A percentile compares a stretch with the other conserved stretches of the same genome.
Conservation (phyloP, 2,797 vertebrate genomes). For the Rhinatrema bivittatum region DNA sequence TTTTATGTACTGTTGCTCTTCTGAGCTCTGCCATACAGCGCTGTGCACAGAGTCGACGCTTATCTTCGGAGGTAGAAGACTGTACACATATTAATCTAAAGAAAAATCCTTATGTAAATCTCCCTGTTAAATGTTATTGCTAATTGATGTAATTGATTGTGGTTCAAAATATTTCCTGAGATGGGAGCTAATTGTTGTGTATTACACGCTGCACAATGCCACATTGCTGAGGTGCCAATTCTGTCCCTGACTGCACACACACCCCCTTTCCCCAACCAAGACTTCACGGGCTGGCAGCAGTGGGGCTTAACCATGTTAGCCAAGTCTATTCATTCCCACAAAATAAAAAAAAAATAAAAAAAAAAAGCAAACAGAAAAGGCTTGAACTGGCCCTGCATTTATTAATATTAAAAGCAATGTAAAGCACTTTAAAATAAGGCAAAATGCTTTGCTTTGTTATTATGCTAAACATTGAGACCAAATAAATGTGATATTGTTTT, state of each 20-base stretch:
- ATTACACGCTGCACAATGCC: too few relatives aligned
- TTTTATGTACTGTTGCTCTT: not conserved
- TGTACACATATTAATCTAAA: not conserved
- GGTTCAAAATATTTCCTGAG: slow-evolving; percentile 11
- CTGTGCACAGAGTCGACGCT: slow-evolving; percentile 8
- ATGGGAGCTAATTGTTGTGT: slow-evolving; percentile 18
- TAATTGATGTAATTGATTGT: not conserved
- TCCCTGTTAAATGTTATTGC: slow-evolving; percentile 6
- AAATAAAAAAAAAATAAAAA: too few relatives aligned
- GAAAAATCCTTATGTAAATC: slow-evolving; percentile 12
- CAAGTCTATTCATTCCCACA: slow-evolving; percentile 4
- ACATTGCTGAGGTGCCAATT: slow-evolving; percentile 9
- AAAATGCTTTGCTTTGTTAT: slow-evolving; percentile 28
- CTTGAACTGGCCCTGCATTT: slow-evolving; percentile 19
- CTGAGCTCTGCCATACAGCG: too few relatives aligned
- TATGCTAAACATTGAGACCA: slow-evolving; percentile 30
- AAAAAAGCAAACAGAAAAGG: too few relatives aligned
- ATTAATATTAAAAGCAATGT: slow-evolving; percentile 40
- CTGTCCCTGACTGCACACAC: slow-evolving; percentile 25
- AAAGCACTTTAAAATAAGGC: slow-evolving; percentile 49
- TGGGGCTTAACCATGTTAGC: slow-evolving; percentile 2
- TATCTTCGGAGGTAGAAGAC: slow-evolving; percentile 7
- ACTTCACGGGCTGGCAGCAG: too few relatives aligned
- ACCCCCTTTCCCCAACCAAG: too few relatives aligned
- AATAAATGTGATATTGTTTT: slow-evolving; percentile 41